Conservation (phyloP, 2,888 invertebrate species). For the Apodemia zela region DNA sequence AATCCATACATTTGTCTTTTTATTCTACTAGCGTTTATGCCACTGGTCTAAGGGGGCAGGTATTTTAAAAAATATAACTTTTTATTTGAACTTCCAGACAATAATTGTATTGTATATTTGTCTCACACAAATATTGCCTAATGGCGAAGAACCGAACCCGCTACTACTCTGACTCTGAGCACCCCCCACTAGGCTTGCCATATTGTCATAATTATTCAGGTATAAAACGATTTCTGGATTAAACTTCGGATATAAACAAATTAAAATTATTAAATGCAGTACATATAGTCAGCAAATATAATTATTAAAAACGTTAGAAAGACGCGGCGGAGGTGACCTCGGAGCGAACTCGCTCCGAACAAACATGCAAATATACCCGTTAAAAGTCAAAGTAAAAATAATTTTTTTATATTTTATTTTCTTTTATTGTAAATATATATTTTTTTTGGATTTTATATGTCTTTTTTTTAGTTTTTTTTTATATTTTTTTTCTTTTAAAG, state of each 20-base stretch:
- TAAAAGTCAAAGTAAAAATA: constrained; percentile 36
- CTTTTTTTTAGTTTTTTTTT: constrained; percentile 43
- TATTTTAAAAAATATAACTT: too few species aligned
- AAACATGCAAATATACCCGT: constrained; percentile 24
- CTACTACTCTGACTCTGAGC: too few species aligned
- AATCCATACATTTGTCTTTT: too few species aligned
- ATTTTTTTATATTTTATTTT: constrained; percentile 35
- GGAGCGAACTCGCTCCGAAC: not conserved
- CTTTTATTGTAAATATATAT: constrained; percentile 30
- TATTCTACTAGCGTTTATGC: too few species aligned
- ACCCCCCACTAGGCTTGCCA: not conserved
- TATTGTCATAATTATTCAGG: constrained; percentile 6
- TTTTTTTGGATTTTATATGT: constrained; percentile 38
- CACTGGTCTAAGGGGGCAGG: too few species aligned
- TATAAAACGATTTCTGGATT: constrained; percentile 5
- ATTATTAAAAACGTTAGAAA: constrained; percentile 9
- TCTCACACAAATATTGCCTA: too few species aligned
- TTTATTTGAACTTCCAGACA: too few species aligned
- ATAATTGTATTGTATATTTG: too few species aligned
- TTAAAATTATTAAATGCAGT: constrained; percentile 9
- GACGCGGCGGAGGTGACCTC: not conserved
- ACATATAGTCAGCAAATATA: constrained; percentile 7
- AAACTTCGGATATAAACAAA: constrained; percentile 10
- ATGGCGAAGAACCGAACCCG: too few species aligned
- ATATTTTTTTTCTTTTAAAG: constrained; percentile 48